Base-by-base conservation (phyloP, 2,888 invertebrate genomes). In the Eilema griseolum region DNA sequence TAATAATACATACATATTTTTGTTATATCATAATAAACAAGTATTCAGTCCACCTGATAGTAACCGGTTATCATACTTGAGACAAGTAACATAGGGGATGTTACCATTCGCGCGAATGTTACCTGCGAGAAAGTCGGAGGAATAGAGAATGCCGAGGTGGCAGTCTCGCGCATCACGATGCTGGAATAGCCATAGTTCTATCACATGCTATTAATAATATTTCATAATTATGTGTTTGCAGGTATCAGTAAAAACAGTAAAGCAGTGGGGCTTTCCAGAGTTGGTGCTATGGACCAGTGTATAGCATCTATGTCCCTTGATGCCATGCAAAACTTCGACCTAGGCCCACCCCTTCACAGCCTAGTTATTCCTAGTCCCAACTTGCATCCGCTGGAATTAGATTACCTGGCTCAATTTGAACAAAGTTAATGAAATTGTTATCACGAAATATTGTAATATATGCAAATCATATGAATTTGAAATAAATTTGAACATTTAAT, bases 271-370 rank as follows among this genome's bases (percentile, higher is more conserved):
- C 91, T 99, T 76, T 98, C 99, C 0, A 96, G 99, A 85, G 97
- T 99, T 41, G 99, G 99, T 16, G 97, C 98, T 72, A 96, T 97
- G 23, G 97, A 97, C 85, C 98, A 99, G 93, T 94, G 96, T 86
- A 98, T 99, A 83, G 93, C 96, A 20, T 97, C 96, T 57, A 97
- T 97, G 85, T 96, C 97, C 14, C 93, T 99, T 75, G 90, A 96
- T 76, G 96, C 97, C 78, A 98, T 99, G 98, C 92, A 95, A 66
- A 85, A 92, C 26, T 91, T 92, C 61, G 97, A 98, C 86, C 95
- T 99, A 76, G 99, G 99, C 7, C 96, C 96, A 56, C 99, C 99
- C 1, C 96, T 99, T 61, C 99, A 99, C 94, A 99, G 99, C 61
- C 96, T 99, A 61, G 97, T 99, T 68, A 97, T 99, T 85, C 97